Evolutionary conservation across 2,113 vertebrate species (phyloP).

Genomic region (Ceratotherium simum): DNA sequence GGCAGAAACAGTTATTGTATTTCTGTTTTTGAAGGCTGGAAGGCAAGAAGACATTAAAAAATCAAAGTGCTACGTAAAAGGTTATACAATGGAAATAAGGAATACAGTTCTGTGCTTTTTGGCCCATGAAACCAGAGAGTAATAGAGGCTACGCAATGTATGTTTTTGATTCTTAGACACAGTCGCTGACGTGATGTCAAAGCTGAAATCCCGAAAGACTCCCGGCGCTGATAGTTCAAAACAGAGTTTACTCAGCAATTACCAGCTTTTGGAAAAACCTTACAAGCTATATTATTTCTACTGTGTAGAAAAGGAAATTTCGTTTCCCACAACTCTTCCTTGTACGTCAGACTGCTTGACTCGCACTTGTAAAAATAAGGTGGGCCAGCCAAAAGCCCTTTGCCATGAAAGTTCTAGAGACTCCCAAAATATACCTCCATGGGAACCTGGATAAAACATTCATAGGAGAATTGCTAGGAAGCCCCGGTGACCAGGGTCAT

Average conservation of each 20-base stretch:
- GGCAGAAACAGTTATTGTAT: not conserved
- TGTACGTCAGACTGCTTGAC: conserved; percentile 11
- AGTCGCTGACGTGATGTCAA: not conserved
- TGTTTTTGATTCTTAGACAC: not conserved
- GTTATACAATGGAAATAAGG: not conserved
- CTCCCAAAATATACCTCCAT: not conserved
- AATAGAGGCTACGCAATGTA: not conserved
- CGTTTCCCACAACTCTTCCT: conserved; percentile 3
- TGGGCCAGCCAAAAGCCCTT: not conserved
- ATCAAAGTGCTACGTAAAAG: not conserved
- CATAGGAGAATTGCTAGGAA: not conserved
- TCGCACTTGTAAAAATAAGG: conserved; percentile 20
- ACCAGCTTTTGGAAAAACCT: not conserved
- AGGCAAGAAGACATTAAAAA: not conserved
- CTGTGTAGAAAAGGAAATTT: not conserved
- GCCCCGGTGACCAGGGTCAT: not conserved
- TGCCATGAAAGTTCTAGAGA: not conserved
- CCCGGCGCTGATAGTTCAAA: not conserved
- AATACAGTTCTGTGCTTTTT: not conserved
- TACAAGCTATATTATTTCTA: not conserved
- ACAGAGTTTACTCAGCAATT: not conserved
- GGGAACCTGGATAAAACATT: conserved; percentile 35
- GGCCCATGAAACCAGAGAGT: not conserved
- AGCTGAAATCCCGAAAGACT: not conserved
- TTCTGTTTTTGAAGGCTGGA: not conserved